These are phyloP conservation scores for Mellilla xanthometata DNA, from an alignment of 2,888 invertebrate species.

Conservation along the genomic window DNA sequence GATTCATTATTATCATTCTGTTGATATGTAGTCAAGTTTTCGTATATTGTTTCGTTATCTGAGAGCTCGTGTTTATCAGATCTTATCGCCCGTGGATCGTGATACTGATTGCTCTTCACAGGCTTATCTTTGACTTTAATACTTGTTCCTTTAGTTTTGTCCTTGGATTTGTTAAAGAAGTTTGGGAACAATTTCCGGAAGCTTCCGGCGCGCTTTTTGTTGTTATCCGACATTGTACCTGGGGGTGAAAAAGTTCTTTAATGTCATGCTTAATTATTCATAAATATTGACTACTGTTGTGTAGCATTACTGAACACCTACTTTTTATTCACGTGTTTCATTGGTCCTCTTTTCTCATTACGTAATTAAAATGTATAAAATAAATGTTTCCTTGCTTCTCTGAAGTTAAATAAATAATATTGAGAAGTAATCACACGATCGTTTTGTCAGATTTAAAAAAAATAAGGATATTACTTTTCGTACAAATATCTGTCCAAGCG, in stretches of 20 bases:
- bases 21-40: constrained; percentile 56
- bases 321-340: too few relatives aligned
- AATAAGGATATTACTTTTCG: too few relatives aligned
- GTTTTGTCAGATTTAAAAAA: too few relatives aligned
- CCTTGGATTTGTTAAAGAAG: constrained; percentile 61
- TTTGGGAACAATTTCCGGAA: constrained; percentile 68
- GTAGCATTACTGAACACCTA: too few relatives aligned
- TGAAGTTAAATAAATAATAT: too few relatives aligned
- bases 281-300: too few relatives aligned
- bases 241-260: constrained; percentile 7
- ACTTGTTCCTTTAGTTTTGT: constrained; percentile 45
- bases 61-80: constrained; percentile 43
- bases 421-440: too few relatives aligned
- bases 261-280: background rate
- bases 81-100: constrained; percentile 54
- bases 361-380: too few relatives aligned
- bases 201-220: constrained; percentile 62
- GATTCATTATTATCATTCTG: constrained; percentile 42
- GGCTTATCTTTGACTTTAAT: constrained; percentile 42
- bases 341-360: too few relatives aligned
- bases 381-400: too few relatives aligned
- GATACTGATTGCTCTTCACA: constrained; percentile 58
- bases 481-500: too few relatives aligned
- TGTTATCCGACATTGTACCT: constrained; percentile 57
- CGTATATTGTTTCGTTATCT: constrained; percentile 63